Evolutionary conservation across 2,888 invertebrate genomes (phyloP), one percentile per base, ranked within the genome.

Genomic region (Lepetodrilus schrolli): DNA sequence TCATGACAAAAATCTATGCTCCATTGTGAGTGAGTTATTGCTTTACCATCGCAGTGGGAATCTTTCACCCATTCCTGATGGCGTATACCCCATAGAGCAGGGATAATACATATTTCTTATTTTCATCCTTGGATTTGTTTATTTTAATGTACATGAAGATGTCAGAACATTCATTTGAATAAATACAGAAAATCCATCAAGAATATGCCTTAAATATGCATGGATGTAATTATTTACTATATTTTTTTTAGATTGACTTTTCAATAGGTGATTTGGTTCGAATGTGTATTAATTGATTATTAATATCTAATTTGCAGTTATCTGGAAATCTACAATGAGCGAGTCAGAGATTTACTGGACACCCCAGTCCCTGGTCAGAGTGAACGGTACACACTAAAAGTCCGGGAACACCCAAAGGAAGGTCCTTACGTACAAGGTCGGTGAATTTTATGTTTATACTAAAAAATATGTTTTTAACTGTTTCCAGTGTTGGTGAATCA

Each of bases 381-480:
- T n/a, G 87, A 90, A 50, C 85, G 91, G 36, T 94, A 95, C 90
- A 94, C 94, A 70, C 92, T 95, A n/a, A 93, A 94, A 82, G 94
- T 95, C 47, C 91, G 95, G 73, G 95, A 95, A 90, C 95, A 95
- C 91, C 95, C 95, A 0, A 93, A 93, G 74, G 93, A 92, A 80
- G 95, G 95, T 77, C 94, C 95, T 13, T 95, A 95, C 86, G 97
- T 97, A 4, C 95, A 96, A 91, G 95, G 95, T 95, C 89, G 91
- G 76, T 49, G 37, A 13, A 34, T 4, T 8, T 1, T 10, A 7
- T 26, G 10, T 43, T 8, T 3, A 10, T 1, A 72, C 8, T 20
- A 2, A 21, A 48, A 20, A 43, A 48, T 23, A 23, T 4, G 8
- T 38, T 38, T n/a, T 13, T n/a, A 38, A 13, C 38, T 38, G 38